These are phyloP conservation scores for Melanaphis sacchari DNA, from an alignment of 1,140 invertebrate species.

Conservation along the genomic window DNA sequence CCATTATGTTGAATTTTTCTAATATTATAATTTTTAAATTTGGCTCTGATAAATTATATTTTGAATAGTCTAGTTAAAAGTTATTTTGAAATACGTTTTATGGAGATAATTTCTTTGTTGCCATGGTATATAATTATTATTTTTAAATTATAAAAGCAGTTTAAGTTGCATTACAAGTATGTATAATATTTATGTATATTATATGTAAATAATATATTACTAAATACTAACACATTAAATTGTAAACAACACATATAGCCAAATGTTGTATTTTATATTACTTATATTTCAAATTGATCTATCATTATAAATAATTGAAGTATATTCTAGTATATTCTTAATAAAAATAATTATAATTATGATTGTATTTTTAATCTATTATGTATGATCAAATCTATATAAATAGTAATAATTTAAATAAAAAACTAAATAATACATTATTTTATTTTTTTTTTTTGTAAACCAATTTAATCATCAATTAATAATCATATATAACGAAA, in stretches of 20 bases:
- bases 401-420: no score
- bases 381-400: no score
- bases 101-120: background rate
- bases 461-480: no score
- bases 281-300: background rate
- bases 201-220: background rate
- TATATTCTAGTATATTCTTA: no score
- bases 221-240: background rate
- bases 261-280: background rate
- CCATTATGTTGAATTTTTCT: background rate
- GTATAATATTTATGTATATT: background rate
- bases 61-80: background rate
- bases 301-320: background rate
- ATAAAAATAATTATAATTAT: background rate
- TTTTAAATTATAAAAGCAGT: background rate
- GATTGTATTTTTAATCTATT: background rate
- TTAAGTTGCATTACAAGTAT: background rate
- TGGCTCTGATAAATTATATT: background rate
- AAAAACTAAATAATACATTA: no score
- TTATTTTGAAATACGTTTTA: background rate
- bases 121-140: background rate
- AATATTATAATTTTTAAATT: background rate
- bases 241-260: background rate
- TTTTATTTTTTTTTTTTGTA: no score
- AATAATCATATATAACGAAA: no score